Evolutionary conservation across 2,113 vertebrate genomes (phyloP), one percentile per base, ranked within the genome.

Genomic region (Pongo pygmaeus): DNA sequence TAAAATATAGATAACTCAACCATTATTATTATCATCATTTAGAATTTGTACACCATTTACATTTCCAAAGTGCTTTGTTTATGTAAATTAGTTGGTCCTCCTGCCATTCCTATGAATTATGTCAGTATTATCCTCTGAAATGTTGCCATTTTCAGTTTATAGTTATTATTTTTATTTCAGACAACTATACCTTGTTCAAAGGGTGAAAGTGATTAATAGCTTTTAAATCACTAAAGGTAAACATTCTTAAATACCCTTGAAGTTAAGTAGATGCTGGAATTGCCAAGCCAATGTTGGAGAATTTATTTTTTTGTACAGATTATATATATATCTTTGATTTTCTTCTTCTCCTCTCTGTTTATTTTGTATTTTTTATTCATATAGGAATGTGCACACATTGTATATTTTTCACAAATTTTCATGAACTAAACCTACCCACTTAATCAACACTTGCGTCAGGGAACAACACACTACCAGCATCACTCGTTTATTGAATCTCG

Each of bases 1-100:
- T 97, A 97, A 96, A 88, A 83, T 95, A 92, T 32, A 64, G 87
- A 79, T 96, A 96, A 87, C 81, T 94, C 91, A 87, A 30, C 86
- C 75, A 92, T 97, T 83, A 92, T 97, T 97, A 94, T 93, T 64
- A 92, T 95, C 84, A 90, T 97, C 57, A 89, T 93, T 96, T 96
- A 97, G 92, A 96, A 89, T 97, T 88, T 95, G n/a, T 94, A 57
- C 85, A 85, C 80, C 72, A 95, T 92, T 96, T 97, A 69, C 78
- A 89, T 91, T 96, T 97, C 88, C 84, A 83, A 25, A 94, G 77
- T 95, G 64, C 84, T 94, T 91, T 93, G 69, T 88, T 97, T 72
- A 89, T 96, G 84, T 93, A 91, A 96, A 96, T 95, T 85, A 96
- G 40, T 48, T 92, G 20, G 84, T 96, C 81, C 40, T 94, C 52